These are phyloP conservation scores for Phylloscopus whistleri DNA, from an alignment of 2,113 vertebrate genomes.

Conservation along the genomic window DNA sequence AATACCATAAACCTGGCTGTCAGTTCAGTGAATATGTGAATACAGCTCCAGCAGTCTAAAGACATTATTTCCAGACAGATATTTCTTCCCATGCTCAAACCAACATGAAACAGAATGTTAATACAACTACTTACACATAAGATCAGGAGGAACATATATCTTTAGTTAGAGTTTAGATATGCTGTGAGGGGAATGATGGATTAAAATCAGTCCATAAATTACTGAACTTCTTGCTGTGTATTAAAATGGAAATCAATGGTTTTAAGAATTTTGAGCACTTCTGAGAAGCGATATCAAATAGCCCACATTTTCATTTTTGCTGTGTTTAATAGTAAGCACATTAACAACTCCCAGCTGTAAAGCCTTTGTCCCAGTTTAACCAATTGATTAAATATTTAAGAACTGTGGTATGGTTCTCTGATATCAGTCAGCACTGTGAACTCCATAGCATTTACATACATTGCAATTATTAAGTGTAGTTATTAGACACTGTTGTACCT, in stretches of 20 bases:
- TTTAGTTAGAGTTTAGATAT: neutral
- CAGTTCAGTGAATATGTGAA: neutral
- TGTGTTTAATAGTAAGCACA: neutral
- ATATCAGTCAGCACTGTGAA: neutral
- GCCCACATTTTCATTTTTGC: neutral
- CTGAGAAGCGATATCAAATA: neutral
- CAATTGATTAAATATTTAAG: neutral
- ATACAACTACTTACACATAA: neutral
- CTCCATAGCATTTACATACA: neutral
- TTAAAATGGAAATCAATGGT: neutral
- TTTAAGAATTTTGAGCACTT: neutral
- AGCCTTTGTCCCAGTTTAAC: neutral
- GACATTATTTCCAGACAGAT: neutral
- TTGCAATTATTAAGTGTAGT: neutral
- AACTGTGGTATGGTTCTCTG: neutral
- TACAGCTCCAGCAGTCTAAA: neutral
- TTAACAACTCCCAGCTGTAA: neutral
- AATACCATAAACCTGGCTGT: neutral
- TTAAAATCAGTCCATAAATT: slow-evolving; percentile 7
- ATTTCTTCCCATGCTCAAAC: neutral
- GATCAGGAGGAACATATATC: neutral
- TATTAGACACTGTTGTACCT: neutral
- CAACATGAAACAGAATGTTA: neutral
- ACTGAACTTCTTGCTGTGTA: neutral
- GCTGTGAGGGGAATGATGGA: neutral